A percentile compares a stretch with the other conserved stretches of the same genome.
These are phyloP conservation scores for Clamator glandarius DNA, from an alignment of 2,797 vertebrate species.

Conservation along the genomic window DNA sequence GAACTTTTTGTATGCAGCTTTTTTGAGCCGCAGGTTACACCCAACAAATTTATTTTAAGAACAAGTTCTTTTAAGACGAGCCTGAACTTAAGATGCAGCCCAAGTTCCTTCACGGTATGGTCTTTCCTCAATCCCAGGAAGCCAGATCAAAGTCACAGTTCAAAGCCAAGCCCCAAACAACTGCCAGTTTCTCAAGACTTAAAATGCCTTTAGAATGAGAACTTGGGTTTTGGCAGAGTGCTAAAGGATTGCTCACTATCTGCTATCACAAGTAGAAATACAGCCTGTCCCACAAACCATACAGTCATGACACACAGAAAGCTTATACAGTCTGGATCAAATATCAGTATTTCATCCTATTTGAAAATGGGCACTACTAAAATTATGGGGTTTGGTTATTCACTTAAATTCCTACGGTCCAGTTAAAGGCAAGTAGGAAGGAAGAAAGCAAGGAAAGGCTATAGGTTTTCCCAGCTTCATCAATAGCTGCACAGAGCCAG, in stretches of 20 bases:
- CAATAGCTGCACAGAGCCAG: background rate
- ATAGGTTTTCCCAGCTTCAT: background rate
- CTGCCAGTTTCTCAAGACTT: slow-evolving; percentile 31
- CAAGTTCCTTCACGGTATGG: background rate
- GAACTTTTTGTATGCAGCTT: background rate
- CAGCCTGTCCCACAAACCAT: fast-evolving
- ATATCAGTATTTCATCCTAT: background rate
- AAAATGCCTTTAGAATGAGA: background rate
- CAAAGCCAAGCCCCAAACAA: slow-evolving; percentile 26
- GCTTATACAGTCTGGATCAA: background rate
- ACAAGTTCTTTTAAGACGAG: slow-evolving; percentile 1
- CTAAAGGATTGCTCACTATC: background rate
- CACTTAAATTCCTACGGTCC: background rate
- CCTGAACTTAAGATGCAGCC: background rate
- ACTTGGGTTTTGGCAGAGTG: background rate
- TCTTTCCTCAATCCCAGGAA: background rate
- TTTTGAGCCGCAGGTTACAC: background rate
- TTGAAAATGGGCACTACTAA: background rate
- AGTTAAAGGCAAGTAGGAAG: background rate
- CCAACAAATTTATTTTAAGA: background rate
- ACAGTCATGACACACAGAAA: background rate
- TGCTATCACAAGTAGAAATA: background rate
- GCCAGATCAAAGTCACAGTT: slow-evolving; percentile 12
- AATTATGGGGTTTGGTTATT: background rate
- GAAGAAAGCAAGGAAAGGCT: background rate